phyloP scores from a whole-genome alignment of 1,140 invertebrate species.

The Drosophila nasuta region DNA sequence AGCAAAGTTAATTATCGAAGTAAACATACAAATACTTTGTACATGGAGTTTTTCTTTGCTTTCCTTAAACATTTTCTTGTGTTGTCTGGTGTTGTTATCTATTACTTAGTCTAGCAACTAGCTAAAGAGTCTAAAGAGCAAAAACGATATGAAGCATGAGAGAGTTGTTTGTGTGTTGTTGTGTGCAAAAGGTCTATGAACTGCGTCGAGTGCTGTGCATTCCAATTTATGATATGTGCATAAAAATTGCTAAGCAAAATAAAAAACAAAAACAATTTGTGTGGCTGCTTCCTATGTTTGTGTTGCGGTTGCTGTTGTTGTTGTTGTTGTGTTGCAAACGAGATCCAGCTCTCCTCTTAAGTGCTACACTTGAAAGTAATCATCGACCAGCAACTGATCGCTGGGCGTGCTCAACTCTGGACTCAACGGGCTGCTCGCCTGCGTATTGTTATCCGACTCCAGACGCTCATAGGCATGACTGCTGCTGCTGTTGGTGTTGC shows the following conservation, averaged over 20 bases:
- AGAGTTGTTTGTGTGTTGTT: not conserved
- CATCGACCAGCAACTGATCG: constrained; percentile 70
- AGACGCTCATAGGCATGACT: constrained; percentile 73
- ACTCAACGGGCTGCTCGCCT: constrained; percentile 73
- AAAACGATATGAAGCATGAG: constrained; percentile 65
- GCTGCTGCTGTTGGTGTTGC: constrained; percentile 28
- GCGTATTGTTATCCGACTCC: constrained; percentile 68
- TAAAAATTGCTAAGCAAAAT: constrained; percentile 73
- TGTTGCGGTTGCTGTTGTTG: not conserved
- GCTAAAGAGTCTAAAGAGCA: constrained; percentile 62
- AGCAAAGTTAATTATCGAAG: constrained; percentile 51
- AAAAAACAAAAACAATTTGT: constrained; percentile 15
- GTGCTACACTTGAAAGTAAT: constrained; percentile 79
- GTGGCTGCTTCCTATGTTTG: no score
- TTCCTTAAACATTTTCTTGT: not conserved
- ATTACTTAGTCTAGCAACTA: constrained; percentile 39
- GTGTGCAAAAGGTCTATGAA: constrained; percentile 42
- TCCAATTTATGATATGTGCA: constrained; percentile 47
- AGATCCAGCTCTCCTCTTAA: constrained; percentile 66
- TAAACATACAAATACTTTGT: constrained; percentile 77
- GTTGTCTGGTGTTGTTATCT: constrained; percentile 2
- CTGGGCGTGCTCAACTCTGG: constrained; percentile 57
- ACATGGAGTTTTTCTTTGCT: constrained; percentile 55
- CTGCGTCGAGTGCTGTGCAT: constrained; percentile 24
- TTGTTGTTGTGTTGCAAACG: constrained; percentile 7